phyloP scores from a whole-genome alignment of 2,113 vertebrate species.

The Spilogale gracilis region DNA sequence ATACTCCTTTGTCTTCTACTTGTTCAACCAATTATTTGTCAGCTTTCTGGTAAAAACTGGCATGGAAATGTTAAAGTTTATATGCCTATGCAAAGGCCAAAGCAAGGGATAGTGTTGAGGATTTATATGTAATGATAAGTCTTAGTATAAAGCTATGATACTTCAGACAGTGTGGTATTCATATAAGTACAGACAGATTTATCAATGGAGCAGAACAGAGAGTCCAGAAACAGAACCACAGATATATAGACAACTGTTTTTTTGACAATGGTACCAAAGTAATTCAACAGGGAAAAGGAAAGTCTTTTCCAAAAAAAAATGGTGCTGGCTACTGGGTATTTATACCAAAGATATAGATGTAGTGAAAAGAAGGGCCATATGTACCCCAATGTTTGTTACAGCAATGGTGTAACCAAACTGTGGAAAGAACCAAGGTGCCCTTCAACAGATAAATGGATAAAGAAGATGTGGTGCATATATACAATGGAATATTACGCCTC shows the following conservation, averaged over 20 bases:
- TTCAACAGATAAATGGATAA: no score
- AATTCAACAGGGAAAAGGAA: not conserved
- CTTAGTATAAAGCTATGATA: slow-evolving; percentile 17
- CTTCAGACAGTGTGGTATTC: not conserved
- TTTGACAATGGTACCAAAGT: slow-evolving; percentile 7
- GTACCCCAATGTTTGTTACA: no score
- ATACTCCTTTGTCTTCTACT: not conserved
- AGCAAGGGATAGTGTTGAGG: not conserved
- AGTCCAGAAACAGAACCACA: slow-evolving; percentile 4
- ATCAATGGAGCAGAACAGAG: not conserved
- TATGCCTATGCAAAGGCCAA: not conserved
- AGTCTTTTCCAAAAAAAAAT: slow-evolving; percentile 24
- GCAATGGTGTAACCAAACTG: no score
- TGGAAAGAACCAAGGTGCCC: no score
- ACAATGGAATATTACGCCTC: no score
- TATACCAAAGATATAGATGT: no score
- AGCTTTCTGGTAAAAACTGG: slow-evolving; percentile 37
- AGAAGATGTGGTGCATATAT: no score
- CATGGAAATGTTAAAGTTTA: not conserved
- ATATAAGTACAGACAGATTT: not conserved
- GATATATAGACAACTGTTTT: not conserved
- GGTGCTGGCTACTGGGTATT: no score
- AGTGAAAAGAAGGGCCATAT: no score
- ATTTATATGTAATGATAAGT: slow-evolving; percentile 3
- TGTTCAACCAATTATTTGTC: slow-evolving; percentile 45